Base-by-base conservation (phyloP, 2,797 vertebrate genomes). In the Malurus splendens region DNA sequence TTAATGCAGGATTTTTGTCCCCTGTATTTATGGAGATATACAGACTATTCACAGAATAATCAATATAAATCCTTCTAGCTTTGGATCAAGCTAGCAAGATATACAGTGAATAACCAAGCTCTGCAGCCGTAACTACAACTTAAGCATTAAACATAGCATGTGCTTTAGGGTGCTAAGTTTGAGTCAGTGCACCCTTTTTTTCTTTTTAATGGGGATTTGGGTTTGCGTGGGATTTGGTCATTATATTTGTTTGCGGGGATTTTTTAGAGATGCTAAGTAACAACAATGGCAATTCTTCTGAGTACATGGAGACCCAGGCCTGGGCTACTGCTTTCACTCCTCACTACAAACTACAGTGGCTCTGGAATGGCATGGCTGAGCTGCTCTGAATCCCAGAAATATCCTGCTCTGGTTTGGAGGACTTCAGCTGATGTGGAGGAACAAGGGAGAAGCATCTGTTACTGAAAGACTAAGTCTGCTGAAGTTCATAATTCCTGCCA, bases 31-130 rank as follows among this genome's bases (percentile, higher is more conserved):
- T 66, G 66, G 62, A 88, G 54, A 83, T 81, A 86, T 68, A 86
- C 33, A 77, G 70, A 93, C 70, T 96, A 95, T 96, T 96, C 95
- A 96, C 79, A 94, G 95, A 96, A 95, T 95, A 95, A 96, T 95
- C 65, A 89, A 82, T 71, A 85, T 55, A 88, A 87, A 86, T 83
- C 66, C 90, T 79, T 68, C 93, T 90, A 93, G 94, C 90, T 91
- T 82, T 72, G 33, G 23, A 60, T 75, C 59, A 76, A 92, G 78
- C 94, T 87, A 93, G 82, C 20, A 85, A 88, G 82, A 90, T 90
- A 62, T 3, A 75, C 50, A 88, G 70, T 65, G 70, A 81, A 65
- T 61, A 90, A 85, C 52, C 3, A 65, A 83, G 60, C 81, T 18
- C 14, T 10, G 12, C 44, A 89, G 45, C 66, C 86, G 82, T 60